These are phyloP conservation scores for Hirundo rustica DNA, from an alignment of 2,797 vertebrate genomes.

Conservation along the genomic window DNA sequence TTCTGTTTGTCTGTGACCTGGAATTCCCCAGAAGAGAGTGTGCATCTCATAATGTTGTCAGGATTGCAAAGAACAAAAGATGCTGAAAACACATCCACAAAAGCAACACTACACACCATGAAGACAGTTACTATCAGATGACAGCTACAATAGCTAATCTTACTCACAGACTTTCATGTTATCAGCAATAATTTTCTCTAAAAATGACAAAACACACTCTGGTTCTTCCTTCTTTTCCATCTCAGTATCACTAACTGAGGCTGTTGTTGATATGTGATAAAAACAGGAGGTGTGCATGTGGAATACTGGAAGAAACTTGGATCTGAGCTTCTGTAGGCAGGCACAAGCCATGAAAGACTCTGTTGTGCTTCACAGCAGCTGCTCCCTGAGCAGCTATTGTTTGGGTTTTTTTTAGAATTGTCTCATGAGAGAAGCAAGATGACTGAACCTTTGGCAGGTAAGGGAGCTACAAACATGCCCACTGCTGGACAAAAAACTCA, in stretches of 20 bases:
- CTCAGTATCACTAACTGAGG: neutral
- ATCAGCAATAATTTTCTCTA: neutral
- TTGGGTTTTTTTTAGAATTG: neutral
- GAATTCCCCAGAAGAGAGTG: neutral
- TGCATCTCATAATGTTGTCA: neutral
- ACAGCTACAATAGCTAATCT: neutral
- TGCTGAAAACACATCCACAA: neutral
- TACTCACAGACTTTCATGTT: neutral
- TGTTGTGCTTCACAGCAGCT: neutral
- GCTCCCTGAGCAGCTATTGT: neutral
- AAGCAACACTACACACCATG: neutral
- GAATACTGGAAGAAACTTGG: neutral
- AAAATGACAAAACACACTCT: neutral
- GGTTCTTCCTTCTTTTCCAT: neutral
- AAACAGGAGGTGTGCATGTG: neutral
- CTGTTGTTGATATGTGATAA: neutral
- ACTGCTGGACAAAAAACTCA: neutral
- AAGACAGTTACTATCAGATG: neutral
- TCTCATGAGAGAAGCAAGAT: neutral
- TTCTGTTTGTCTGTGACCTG: neutral
- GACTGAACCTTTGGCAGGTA: neutral
- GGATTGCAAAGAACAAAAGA: neutral
- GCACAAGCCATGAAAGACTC: neutral
- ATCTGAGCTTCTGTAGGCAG: neutral
- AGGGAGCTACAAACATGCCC: neutral